Evolutionary conservation across 1,140 invertebrate genomes (phyloP), one percentile per base, ranked within the genome.

Genomic region (Cydia pomonella): DNA sequence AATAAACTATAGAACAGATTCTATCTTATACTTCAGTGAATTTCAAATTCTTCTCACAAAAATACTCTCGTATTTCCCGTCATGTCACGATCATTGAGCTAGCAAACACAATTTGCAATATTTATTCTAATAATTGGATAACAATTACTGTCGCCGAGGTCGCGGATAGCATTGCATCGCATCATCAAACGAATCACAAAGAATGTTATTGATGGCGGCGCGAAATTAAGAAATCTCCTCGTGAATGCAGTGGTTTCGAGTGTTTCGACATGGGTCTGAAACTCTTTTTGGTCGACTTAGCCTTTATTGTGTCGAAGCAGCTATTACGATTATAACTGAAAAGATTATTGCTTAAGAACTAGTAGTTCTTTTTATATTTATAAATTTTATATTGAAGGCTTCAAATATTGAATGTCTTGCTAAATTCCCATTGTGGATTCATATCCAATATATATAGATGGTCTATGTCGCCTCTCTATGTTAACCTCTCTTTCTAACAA

Each of bases 241-340:
- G 53, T 23, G 21, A 23, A 59, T 59, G n/a, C 53, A n/a, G 53
- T n/a, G n/a, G n/a, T n/a, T n/a, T n/a, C n/a, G n/a, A 21, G 53
- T 6, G 9, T 59, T 59, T 59, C 53, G 53, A 23, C 6, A 59
- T 59, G 21, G 21, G 16, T 12, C 21, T 23, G 21, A 12, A 59
- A 59, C 21, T 59, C 53, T 23, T 59, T 59, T 59, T 59, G 21
- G 53, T 59, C 21, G 53, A 59, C 53, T 59, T 23, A 53, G 50
- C 50, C 53, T 59, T 59, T 23, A 59, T 59, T 59, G 18, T 23
- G 50, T 18, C 7, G 16, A 23, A 10, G 53, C 21, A 23, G 21
- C 53, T 23, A 23, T 59, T 59, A 18, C 50, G 50, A 18, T 53
- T 18, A 18, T 18, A 18, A 53, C 16, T n/a, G n/a, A 53, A n/a